Base-by-base conservation (phyloP, 2,113 vertebrate genomes). In the Sorex fumeus region DNA sequence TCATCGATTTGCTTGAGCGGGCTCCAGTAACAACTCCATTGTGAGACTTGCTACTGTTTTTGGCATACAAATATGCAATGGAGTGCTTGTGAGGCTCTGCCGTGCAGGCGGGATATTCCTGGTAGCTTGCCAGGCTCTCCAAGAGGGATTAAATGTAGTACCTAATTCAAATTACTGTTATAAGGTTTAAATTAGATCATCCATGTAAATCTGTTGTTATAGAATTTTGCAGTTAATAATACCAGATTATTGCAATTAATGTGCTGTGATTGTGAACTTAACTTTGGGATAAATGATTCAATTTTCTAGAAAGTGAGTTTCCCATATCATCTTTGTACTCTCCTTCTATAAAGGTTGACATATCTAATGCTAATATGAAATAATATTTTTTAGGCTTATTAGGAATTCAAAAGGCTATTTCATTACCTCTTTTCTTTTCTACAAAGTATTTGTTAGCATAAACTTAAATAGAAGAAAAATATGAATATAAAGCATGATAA, bases 401-500 rank as follows among this genome's bases (percentile, higher is more conserved):
- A 86, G 23, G 7, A 90, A 95, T 87, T 76, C n/a, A 80, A 57
- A 80, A 94, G 21, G 27, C 70, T 95, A 74, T 88, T 93, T 23
- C 10, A 66, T 70, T 60, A 15, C 45, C 62, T 43, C 0, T 71
- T 0, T 34, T 57, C 69, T 72, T 95, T 95, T 76, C 47, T 36
- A 81, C 34, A 87, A 80, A 94, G 28, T 47, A 32, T 36, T 92
- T 94, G 25, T 94, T 91, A 86, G 27, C 36, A 90, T n/a, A 28
- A 84, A 32, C 28, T 84, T n/a, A 93, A 88, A 87, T 40, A 84
- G 18, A 93, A 94, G 43, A 23, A 91, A 6, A 71, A 64, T 91
- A 36, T 36, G 36, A 71, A 75, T 91, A 6, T 62, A 53, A 95
- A 76, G 34, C 87, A 94, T 94, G 67, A 96, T 32, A 84, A 90